These are phyloP conservation scores for Tricholauxania praeusta DNA, from an alignment of 2,888 invertebrate species.

Conservation along the genomic window DNA sequence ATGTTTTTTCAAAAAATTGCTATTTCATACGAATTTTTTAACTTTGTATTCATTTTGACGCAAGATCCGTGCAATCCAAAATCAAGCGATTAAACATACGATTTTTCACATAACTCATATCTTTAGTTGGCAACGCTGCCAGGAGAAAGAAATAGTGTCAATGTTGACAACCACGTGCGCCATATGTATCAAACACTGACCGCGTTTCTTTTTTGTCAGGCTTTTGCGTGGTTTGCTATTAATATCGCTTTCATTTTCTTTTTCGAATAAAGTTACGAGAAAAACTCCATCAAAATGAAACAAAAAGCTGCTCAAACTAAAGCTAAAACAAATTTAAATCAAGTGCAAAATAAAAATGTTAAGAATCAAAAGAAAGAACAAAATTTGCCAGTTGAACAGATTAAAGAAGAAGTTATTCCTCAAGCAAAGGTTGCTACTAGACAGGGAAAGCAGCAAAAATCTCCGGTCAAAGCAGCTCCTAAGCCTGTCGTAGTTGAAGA, in stretches of 20 bases:
- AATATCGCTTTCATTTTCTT: too few relatives aligned
- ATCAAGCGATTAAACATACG: too few relatives aligned
- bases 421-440: not conserved
- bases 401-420: too few relatives aligned
- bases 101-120: too few relatives aligned
- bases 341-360: constrained; percentile 34
- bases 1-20: too few relatives aligned
- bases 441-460: constrained; percentile 4
- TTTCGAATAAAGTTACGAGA: not conserved
- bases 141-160: too few relatives aligned
- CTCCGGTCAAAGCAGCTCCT: constrained; percentile 9
- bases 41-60: too few relatives aligned
- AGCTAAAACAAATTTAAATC: constrained; percentile 39
- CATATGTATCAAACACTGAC: not conserved
- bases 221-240: too few relatives aligned
- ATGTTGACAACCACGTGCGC: constrained; percentile 20
- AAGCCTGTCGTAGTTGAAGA: constrained; percentile 32
- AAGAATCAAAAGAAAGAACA: constrained; percentile 41
- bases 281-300: constrained; percentile 49
- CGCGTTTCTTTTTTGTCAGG: too few relatives aligned
- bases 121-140: too few relatives aligned
- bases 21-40: too few relatives aligned
- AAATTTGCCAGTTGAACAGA: constrained; percentile 32
- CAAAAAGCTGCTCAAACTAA: constrained; percentile 48
- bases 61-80: too few relatives aligned